Base-by-base conservation (phyloP, 2,113 vertebrate genomes). In the Lipophrys pholis region DNA sequence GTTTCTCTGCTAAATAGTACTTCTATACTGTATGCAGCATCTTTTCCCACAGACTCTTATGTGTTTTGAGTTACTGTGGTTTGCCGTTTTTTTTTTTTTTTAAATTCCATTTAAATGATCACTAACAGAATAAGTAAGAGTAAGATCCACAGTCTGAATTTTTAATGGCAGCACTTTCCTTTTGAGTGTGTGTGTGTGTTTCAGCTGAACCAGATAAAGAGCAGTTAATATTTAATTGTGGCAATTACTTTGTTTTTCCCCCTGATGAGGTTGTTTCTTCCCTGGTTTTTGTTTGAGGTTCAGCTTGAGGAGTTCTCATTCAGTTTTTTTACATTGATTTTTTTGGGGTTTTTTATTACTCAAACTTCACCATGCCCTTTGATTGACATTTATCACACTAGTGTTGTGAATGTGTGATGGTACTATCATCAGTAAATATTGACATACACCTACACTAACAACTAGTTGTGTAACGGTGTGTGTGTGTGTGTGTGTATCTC, bases 171-270 rank as follows among this genome's bases (percentile, higher is more conserved):
- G 8, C 55, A 50, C 36, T 35, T 69, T 49, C 9, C 4, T 60
- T 36, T 15, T 8, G 9, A 39, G 69, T 65, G 9, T 46, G 69
- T 65, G 45, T 21, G 38, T 41, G 38, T 51, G 55, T 41, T 16
- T 21, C 5, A 8, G 45, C 15, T 8, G 10, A 43, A 16, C 45
- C 15, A 65, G 60, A 42, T n/a, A 52, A 39, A 39, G 7, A 36
- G 11, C 4, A 11, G 11, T 15, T 42, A 11, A 42, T 48, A 48
- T 48, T 48, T 48, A n/a, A 50, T 46, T 38, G 36, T 16, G 9
- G 51, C 4, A 6, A 7, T 48, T 48, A 7, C 49, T 4, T 21
- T 6, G 2, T 49, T 42, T 35, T 58, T 16, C n/a, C 2, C 6
- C n/a, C 45, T 41, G 9, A 16, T 6, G 2, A 17, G 2, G 21